Base-by-base conservation (phyloP, 2,888 invertebrate species). In the Willowsia nigromaculata region DNA sequence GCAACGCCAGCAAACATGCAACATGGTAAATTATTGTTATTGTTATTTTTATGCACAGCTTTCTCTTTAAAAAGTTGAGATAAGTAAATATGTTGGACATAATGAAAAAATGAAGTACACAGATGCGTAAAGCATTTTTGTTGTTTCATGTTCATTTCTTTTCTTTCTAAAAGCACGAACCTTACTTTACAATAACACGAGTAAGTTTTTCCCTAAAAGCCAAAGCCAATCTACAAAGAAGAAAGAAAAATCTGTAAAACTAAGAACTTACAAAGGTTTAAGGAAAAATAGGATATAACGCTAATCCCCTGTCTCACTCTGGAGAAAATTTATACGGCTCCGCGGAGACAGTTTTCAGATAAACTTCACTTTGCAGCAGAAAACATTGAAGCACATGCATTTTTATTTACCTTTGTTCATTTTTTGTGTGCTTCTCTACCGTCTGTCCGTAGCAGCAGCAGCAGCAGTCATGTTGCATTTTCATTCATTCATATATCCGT, bases 301-400 rank as follows among this genome's bases (percentile, higher is more conserved):
- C 53, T 80, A 80, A 80, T 83, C 68, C 81, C 50, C 53, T 53
- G 11, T 53, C 18, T 50, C 68, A 68, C 83, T n/a, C n/a, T 30
- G 65, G 83, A 83, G 68, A 68, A 80, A 83, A 83, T 62, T 83
- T 62, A 83, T 83, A 62, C 27, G 83, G 68, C 83, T 68, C 83
- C 83, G 37, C 15, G 1, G 83, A 65, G 83, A 47, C 22, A 47
- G 59, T 59, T 62, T 76, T 59, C 15, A 56, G 83, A 83, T 83
- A 68, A 83, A 80, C 33, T 81, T 76, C 3, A 80, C 18, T 76
- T 43, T 13, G 27, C 27, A 62, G 27, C 62, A n/a, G 9, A 25
- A 3, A 30, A 33, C 68, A 56, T n/a, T 68, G 15, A 33, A 30
- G n/a, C 27, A 18, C 68, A 68, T 68, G 30, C 68, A n/a, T 68